phyloP scores from a whole-genome alignment of 2,797 vertebrate species.

The Anniella stebbinsi region DNA sequence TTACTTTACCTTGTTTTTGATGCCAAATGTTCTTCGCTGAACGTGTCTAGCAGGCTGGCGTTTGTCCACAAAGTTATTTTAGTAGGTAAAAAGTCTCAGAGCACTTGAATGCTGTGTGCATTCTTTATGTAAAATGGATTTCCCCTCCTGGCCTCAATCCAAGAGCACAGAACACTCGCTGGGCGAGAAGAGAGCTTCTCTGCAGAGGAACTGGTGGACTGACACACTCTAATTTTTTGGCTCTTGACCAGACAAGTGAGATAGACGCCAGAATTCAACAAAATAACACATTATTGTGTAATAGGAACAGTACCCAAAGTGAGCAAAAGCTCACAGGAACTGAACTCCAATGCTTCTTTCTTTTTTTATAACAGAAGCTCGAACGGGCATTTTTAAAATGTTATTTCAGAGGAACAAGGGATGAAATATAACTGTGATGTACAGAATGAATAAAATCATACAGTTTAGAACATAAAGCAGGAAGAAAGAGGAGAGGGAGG shows the following conservation, averaged over 20 bases:
- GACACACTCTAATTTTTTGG: slow-evolving; percentile 87
- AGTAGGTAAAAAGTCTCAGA: slow-evolving; percentile 85
- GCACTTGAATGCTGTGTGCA: slow-evolving; percentile 82
- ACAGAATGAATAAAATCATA: slow-evolving; percentile 65
- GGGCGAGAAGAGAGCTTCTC: slow-evolving; percentile 84
- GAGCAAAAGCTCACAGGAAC: slow-evolving; percentile 80
- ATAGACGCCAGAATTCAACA: slow-evolving; percentile 86
- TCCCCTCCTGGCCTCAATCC: slow-evolving; percentile 90
- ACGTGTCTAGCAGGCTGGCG: slow-evolving; percentile 80
- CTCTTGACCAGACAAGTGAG: slow-evolving; percentile 84
- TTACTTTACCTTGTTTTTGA: slow-evolving; percentile 74
- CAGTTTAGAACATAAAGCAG: slow-evolving; percentile 56
- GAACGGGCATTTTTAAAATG: slow-evolving; percentile 63
- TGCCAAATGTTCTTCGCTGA: slow-evolving; percentile 79
- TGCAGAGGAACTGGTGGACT: slow-evolving; percentile 85
- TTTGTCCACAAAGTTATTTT: slow-evolving; percentile 85
- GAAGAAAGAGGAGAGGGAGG: slow-evolving; percentile 55
- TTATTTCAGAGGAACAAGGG: slow-evolving; percentile 56
- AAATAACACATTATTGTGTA: slow-evolving; percentile 90
- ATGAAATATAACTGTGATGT: slow-evolving; percentile 63
- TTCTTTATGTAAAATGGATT: slow-evolving; percentile 95
- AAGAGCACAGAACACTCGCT: slow-evolving; percentile 82
- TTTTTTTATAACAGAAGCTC: slow-evolving; percentile 61
- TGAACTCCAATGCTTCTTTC: slow-evolving; percentile 57
- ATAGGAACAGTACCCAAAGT: slow-evolving; percentile 79